Evolutionary conservation across 2,113 vertebrate genomes (phyloP), one percentile per base, ranked within the genome.

Genomic region (Spilogale gracilis): DNA sequence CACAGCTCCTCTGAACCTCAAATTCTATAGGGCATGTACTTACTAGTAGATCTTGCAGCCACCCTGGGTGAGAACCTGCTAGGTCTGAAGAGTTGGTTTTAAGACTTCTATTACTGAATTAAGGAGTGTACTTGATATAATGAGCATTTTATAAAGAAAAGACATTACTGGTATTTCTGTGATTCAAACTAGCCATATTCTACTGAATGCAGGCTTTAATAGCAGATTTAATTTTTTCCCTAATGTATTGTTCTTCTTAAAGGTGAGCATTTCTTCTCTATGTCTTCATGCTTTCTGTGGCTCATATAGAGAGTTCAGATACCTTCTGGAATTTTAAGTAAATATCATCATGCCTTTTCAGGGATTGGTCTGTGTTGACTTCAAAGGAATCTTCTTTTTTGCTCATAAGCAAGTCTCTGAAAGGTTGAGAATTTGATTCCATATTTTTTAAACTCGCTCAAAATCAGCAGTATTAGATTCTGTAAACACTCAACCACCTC

Each of bases 361-460:
- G 61, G 85, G 54, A 50, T 32, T 69, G 30, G 13, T 80, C 8
- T 69, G 11, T 21, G 32, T 89, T 48, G 90, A 83, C 79, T 69
- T 83, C 74, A 92, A 58, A 54, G 78, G 20, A 83, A 43, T 89
- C 76, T 85, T 43, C 48, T 61, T 92, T 95, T 81, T 88, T 90
- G 80, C 20, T 79, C 48, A 23, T 73, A 52, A 86, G 18, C 25
- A 74, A 76, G 32, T 48, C 48, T 85, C 89, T 93, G 52, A 79
- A 91, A 89, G 25, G 9, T 71, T 73, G 61, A 94, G 6, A 38
- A 48, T 83, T 83, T 45, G 43, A 43, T 71, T 90, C 60, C 58
- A 17, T 3, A 43, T 82, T 91, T 96, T 83, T 84, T 52, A n/a
- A 71, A 84, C 45, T 74, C 43, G 9, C 32, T 81, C 58, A n/a